Percentiles rank a stretch among this genome's conserved stretches.
Evolutionary conservation across 2,888 invertebrate species (phyloP).

Genomic region (Ochlodes sylvanus): DNA sequence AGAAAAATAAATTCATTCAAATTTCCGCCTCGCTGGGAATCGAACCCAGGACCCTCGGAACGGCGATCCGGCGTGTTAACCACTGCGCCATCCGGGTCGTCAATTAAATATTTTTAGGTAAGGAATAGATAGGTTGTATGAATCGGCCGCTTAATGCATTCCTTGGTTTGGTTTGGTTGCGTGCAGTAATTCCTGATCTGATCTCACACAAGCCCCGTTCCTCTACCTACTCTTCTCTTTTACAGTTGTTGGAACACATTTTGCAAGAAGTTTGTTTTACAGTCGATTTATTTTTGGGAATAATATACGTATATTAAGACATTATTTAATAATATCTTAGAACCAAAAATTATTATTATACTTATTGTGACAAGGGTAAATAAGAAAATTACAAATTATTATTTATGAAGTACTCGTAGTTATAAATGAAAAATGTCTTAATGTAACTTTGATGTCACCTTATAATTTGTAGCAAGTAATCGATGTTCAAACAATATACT

Average conservation of each 20-base stretch:
- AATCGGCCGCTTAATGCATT: no score
- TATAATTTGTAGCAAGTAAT: background rate
- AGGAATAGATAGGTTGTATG: no score
- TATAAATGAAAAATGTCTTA: no score
- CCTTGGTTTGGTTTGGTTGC: no score
- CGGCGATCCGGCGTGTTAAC: no score
- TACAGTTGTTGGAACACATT: background rate
- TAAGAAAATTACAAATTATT: background rate
- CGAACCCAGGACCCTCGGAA: no score
- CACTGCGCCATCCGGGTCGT: no score
- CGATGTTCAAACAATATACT: conserved; percentile 6
- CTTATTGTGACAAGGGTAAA: background rate
- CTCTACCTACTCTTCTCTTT: background rate
- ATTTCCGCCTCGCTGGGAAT: no score
- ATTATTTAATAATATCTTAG: background rate
- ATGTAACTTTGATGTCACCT: background rate
- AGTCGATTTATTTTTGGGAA: conserved; percentile 1
- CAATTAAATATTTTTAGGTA: no score
- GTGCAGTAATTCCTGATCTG: no score
- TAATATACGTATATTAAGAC: background rate
- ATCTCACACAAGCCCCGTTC: background rate
- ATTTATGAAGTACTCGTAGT: conserved; percentile 1
- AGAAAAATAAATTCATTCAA: no score
- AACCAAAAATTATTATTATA: background rate
- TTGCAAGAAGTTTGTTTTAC: background rate